Evolutionary conservation across 2,113 vertebrate species (phyloP), one percentile per base, ranked within the genome.

Genomic region (Henicopernis longicauda): DNA sequence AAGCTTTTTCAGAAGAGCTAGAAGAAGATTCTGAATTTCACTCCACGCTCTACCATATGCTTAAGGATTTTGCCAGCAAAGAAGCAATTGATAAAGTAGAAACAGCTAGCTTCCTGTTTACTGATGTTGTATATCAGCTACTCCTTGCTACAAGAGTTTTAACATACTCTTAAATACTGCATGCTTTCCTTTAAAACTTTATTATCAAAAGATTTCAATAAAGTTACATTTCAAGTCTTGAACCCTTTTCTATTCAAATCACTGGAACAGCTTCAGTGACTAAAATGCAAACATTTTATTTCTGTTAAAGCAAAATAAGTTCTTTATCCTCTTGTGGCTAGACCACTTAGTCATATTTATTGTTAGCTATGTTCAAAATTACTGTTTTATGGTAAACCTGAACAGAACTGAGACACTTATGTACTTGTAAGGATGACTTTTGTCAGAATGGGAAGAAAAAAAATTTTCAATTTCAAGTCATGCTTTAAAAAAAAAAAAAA

Each of bases 11-110:
- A 11, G 73, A 98, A 12, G 98, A 98, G 11, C 94, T 98, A 21
- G 77, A 96, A 22, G 98, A 98, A 1, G 93, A 91, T 49, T 98
- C 97, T 0, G 99, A 99, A 94, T 98, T 99, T 79, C 99, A 99
- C 95, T 99, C 99, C 69, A 99, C 99, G 6, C 97, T 99, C 20
- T 98, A 98, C 92, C 99, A 99, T 97, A 98, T 98, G 98, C 94
- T 99, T 10, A 98, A 98, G 92, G 99, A 99, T 26, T 58, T 59
- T 67, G 97, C 98, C 91, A 99, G 98, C 42, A 17, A 36, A 0
- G 95, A 74, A 13, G 98, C 98, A 13, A 72, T 97, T 31, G 95
- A 76, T 5, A 96, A 23, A 59, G 94, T 97, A 5, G 88, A 77
- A 61, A 22, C 23, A 10, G 81, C 98, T 49, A 86, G 78, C 77